phyloP scores from a whole-genome alignment of 2,113 vertebrate species.

The Pachyramphus minor region DNA sequence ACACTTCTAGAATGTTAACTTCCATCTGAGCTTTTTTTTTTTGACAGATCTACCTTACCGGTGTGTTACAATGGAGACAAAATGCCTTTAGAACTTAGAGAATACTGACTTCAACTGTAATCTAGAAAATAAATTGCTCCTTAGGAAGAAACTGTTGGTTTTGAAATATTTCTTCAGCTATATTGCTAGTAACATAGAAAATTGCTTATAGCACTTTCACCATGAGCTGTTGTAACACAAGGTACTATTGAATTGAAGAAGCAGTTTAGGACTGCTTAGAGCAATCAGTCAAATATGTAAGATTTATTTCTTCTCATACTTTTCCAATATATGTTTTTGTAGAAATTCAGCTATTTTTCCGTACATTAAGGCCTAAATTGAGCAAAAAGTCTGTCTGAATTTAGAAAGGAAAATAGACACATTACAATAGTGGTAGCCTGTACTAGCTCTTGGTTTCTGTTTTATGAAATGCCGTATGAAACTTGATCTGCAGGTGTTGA shows the following conservation, averaged over 20 bases:
- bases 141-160: not conserved
- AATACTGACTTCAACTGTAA: conserved; percentile 4
- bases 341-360: not conserved
- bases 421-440: not conserved
- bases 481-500: not conserved
- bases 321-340: not conserved
- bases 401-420: not conserved
- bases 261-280: not conserved
- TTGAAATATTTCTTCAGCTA: conserved; percentile 5
- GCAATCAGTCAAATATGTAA: not conserved
- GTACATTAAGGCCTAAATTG: not conserved
- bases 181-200: conserved; percentile 3
- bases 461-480: not conserved
- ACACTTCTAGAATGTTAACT: not conserved
- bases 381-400: not conserved
- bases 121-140: conserved; percentile 3
- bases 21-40: not conserved
- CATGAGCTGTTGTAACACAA: not conserved
- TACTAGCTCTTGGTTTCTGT: not conserved
- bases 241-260: not conserved
- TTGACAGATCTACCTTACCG: not conserved
- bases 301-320: not conserved
- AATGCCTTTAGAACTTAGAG: not conserved
- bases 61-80: not conserved
- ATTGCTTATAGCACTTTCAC: conserved; percentile 1